Evolutionary conservation across 2,888 invertebrate species (phyloP).

Genomic region (Drosophila meridionalis): DNA sequence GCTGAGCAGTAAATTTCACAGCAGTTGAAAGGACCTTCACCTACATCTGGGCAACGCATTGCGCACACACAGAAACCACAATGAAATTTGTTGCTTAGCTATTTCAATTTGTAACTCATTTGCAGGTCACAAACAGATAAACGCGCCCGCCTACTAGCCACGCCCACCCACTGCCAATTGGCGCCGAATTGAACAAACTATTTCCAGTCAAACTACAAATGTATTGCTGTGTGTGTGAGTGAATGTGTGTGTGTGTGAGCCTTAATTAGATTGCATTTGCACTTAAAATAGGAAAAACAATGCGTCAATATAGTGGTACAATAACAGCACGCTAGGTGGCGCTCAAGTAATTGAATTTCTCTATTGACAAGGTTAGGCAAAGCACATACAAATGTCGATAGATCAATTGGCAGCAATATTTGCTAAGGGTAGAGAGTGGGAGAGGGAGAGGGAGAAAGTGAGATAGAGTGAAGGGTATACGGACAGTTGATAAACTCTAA

Average conservation of each 20-base stretch:
- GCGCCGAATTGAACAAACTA: conserved; percentile 37
- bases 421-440: not conserved
- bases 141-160: not conserved
- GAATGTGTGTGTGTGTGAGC: conserved; percentile 19
- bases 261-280: conserved; percentile 72
- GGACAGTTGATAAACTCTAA: too few species aligned
- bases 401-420: conserved; percentile 14
- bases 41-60: conserved; percentile 23
- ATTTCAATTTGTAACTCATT: conserved; percentile 67
- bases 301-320: conserved; percentile 38
- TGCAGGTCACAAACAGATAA: conserved; percentile 57
- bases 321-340: conserved; percentile 25
- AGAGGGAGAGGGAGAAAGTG: too few species aligned
- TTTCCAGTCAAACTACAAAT: conserved; percentile 32
- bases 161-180: conserved; percentile 25
- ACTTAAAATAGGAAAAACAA: conserved; percentile 49
- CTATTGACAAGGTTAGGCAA: conserved; percentile 44
- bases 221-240: conserved; percentile 8
- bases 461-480: too few species aligned
- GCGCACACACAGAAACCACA: conserved; percentile 29
- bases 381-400: conserved; percentile 14
- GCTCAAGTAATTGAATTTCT: conserved; percentile 55
- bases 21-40: conserved; percentile 48
- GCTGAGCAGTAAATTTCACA: conserved; percentile 2
- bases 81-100: conserved; percentile 44